Evolutionary conservation across 2,888 invertebrate genomes (phyloP).

Genomic region (Campoplex capitator): DNA sequence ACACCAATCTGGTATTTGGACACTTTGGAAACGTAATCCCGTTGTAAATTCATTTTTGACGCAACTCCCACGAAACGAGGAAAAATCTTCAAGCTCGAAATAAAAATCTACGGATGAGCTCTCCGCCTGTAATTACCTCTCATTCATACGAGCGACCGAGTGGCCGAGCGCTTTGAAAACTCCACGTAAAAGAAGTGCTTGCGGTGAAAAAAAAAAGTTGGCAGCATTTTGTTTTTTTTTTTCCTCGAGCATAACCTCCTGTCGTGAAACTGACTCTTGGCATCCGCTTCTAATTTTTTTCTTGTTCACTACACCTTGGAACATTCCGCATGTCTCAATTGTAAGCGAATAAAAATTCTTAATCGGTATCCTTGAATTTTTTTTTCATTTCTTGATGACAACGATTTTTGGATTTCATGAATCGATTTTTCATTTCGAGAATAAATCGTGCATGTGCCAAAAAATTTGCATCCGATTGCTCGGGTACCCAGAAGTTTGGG

Average conservation of each 20-base stretch:
- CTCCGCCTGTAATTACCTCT: conserved; percentile 75
- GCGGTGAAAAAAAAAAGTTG: conserved; percentile 66
- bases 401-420: background rate
- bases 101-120: conserved; percentile 76
- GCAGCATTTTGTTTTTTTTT: conserved; percentile 66
- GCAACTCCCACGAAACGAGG: conserved; percentile 40
- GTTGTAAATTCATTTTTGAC: conserved; percentile 55
- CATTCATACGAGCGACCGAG: conserved; percentile 70
- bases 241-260: conserved; percentile 64
- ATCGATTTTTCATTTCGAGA: too few relatives aligned
- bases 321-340: background rate
- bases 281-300: conserved; percentile 61
- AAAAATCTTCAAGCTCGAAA: conserved; percentile 71
- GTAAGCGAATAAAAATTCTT: background rate
- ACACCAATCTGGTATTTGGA: background rate
- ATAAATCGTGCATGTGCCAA: too few relatives aligned
- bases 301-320: background rate
- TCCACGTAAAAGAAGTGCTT: conserved; percentile 67
- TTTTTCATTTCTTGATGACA: background rate
- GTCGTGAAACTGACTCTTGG: conserved; percentile 71
- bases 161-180: conserved; percentile 25
- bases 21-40: background rate
- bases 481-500: too few relatives aligned
- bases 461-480: too few relatives aligned
- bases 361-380: background rate